phyloP scores from a whole-genome alignment of 2,888 invertebrate genomes.

The Scrobipalpa costella region DNA sequence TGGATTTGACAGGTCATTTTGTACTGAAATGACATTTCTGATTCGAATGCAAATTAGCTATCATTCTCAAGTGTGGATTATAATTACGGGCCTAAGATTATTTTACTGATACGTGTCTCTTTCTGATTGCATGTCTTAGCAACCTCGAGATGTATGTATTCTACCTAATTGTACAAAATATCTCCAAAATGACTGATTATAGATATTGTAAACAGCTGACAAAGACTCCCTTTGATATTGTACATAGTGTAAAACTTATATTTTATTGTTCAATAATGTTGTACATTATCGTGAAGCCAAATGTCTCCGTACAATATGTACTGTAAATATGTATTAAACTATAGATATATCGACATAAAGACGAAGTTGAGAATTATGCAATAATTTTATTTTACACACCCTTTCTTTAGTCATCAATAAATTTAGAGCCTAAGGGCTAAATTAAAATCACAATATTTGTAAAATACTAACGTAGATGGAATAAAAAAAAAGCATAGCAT shows the following conservation, averaged over 20 bases:
- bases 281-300: constrained; percentile 25
- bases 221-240: constrained; percentile 46
- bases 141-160: neutral
- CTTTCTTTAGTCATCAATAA: neutral
- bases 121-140: constrained; percentile 18
- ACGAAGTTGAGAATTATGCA: constrained; percentile 35
- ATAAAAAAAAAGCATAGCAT: no score
- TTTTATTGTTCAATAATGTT: constrained; percentile 41
- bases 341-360: constrained; percentile 49
- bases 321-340: constrained; percentile 63
- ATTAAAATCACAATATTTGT: no score
- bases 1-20: no score
- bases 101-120: constrained; percentile 15
- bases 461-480: no score
- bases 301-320: constrained; percentile 46
- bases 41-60: no score
- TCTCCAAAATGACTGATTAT: constrained; percentile 61
- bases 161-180: constrained; percentile 37
- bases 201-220: constrained; percentile 52
- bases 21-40: no score
- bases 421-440: neutral
- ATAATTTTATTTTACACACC: neutral
- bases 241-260: constrained; percentile 54
- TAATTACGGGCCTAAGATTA: no score
- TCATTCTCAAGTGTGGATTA: no score